Evolutionary conservation across 30 jellyfish, hydroid and myxozoan genomes (phyloP).

Genomic region (Cassiopea andromeda): DNA sequence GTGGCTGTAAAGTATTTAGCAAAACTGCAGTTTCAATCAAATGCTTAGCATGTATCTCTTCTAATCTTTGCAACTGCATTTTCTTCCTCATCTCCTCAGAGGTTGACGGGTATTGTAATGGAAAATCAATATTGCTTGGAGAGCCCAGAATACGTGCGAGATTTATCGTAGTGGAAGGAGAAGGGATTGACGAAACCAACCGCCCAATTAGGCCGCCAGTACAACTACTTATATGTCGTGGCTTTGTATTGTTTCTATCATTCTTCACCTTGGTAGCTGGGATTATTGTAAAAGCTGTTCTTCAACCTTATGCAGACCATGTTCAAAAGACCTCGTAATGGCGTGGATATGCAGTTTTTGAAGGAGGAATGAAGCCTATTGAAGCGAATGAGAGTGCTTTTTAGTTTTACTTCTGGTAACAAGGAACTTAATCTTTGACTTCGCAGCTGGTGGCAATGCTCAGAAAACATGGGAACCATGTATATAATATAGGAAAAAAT

Average conservation of each 20-base stretch:
- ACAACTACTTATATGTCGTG: background rate
- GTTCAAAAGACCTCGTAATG: constrained; percentile 1
- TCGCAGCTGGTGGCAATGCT: too few relatives aligned
- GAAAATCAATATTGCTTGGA: constrained; percentile 31
- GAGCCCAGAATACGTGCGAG: constrained; percentile 40
- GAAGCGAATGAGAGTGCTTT: too few relatives aligned
- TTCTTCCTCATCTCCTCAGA: constrained; percentile 4
- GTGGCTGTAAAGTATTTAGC: too few relatives aligned
- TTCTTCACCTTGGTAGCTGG: constrained; percentile 3
- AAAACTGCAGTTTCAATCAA: too few relatives aligned
- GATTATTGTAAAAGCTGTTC: background rate
- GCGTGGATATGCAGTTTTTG: background rate
- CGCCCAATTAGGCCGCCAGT: background rate
- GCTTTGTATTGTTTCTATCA: background rate
- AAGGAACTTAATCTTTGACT: too few relatives aligned
- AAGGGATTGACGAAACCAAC: constrained; percentile 3
- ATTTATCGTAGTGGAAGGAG: constrained; percentile 4
- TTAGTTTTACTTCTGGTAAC: too few relatives aligned
- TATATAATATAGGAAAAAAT: too few relatives aligned
- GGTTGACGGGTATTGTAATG: constrained; percentile 16
- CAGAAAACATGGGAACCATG: too few relatives aligned
- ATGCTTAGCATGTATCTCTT: too few relatives aligned
- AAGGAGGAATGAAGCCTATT: too few relatives aligned
- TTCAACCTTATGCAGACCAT: background rate
- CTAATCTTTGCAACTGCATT: background rate